Evolutionary conservation across 2,113 vertebrate genomes (phyloP), one percentile per base, ranked within the genome.

Genomic region (Hipposideros armiger): DNA sequence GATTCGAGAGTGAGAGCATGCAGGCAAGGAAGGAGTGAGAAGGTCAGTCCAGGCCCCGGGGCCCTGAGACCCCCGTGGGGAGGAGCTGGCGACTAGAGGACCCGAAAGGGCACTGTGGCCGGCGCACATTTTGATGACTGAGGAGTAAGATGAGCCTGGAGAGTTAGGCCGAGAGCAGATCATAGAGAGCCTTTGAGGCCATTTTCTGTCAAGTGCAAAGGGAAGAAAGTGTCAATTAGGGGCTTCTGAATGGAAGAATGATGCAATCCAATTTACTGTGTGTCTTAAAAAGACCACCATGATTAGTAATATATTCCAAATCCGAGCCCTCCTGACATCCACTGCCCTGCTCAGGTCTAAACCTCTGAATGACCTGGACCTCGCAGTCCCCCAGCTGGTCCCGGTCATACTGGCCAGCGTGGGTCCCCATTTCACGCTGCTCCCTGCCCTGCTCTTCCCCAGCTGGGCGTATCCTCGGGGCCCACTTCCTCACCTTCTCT

Each of bases 191-290:
- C 66, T 50, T 80, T 40, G 30, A 36, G 77, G 20, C n/a, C 32
- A 2, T 76, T 88, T 96, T 74, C 32, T 50, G 1, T 62, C 5
- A 94, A 84, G 66, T 32, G 4, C 89, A 40, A 3, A 66, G 88
- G 30, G 52, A 60, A 76, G 16, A 84, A 70, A 83, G 36, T 73
- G 7, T 24, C 74, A 76, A 0, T n/a, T 42, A 58, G 92, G 77
- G 58, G 10, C 64, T 90, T 96, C 80, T 95, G 62, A 94, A 72
- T 83, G 7, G 20, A 93, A 40, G 62, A 95, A 40, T 89, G 32
- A 42, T 42, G 66, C n/a, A 62, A 3, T 62, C 42, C 70, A 42
- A 14, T 36, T 36, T 36, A 36, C 36, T 60, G 72, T 85, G 2
- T 30, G 17, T 58, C 90, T 69, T 58, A 26, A 54, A 67, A 64